Percentiles rank a stretch among this genome's conserved stretches.
These are phyloP conservation scores for Drosophila infuscata DNA, from an alignment of 2,888 invertebrate genomes.

Conservation along the genomic window DNA sequence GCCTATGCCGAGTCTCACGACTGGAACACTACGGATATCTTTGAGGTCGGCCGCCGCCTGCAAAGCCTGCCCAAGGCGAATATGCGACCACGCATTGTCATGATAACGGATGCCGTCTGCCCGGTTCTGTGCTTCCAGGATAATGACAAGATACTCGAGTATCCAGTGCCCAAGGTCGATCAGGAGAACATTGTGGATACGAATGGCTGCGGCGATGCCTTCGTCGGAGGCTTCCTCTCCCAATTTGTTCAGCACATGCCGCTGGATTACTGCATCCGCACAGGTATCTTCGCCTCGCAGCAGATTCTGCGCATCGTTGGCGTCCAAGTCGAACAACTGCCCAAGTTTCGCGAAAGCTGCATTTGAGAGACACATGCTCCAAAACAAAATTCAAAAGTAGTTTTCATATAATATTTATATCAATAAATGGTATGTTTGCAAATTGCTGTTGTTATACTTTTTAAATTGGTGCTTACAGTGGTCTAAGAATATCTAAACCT, in stretches of 20 bases:
- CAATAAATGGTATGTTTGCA: background rate
- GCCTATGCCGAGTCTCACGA: slow-evolving; percentile 44
- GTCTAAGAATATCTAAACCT: background rate
- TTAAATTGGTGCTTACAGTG: background rate
- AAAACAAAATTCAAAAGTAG: background rate
- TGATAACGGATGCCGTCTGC: slow-evolving; percentile 59
- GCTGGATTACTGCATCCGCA: slow-evolving; percentile 68
- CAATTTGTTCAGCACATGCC: slow-evolving; percentile 70
- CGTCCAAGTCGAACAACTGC: slow-evolving; percentile 52
- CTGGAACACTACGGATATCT: slow-evolving; percentile 58
- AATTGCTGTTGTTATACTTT: background rate
- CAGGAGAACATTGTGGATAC: slow-evolving; percentile 50
- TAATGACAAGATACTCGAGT: slow-evolving; percentile 54
- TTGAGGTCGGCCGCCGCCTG: slow-evolving; percentile 55
- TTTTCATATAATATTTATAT: background rate
- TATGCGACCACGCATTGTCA: slow-evolving; percentile 38
- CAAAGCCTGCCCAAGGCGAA: slow-evolving; percentile 57
- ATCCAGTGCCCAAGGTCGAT: slow-evolving; percentile 59
- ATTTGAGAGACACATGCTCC: slow-evolving; percentile 26
- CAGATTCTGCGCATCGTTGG: slow-evolving; percentile 49
- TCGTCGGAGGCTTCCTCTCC: slow-evolving; percentile 68
- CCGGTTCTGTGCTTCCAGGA: slow-evolving; percentile 62
- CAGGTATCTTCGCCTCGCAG: slow-evolving; percentile 69
- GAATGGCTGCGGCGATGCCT: slow-evolving; percentile 71
- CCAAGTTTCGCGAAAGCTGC: slow-evolving; percentile 57